Base-by-base conservation (phyloP, 37 sponge, comb jelly and placozoan genomes). In the Haliclona indistincta region DNA sequence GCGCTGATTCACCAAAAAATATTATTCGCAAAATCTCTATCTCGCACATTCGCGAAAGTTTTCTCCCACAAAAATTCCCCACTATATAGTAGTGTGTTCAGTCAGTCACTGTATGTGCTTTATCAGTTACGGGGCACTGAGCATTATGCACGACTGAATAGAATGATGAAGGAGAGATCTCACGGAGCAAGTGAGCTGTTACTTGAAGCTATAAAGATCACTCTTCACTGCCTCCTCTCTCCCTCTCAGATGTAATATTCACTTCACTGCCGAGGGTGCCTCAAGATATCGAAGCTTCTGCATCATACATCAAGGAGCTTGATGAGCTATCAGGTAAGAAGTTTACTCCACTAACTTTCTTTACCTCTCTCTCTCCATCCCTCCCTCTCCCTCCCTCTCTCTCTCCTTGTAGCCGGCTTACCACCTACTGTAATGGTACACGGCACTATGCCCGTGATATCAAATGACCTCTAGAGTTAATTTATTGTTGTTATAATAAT, bases 371-470 rank as follows among this genome's bases (percentile, higher is more conserved):
- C 20, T 33, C 19, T 64, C 35, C 20, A 32, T 28, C 65, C 51
- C 51, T 66, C 53, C 32, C 4, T 43, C 42, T 15, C 62, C 15
- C 43, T 30, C 36, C 23, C 2, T 34, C 22, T 2, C 23, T 38
- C 33, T 3, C 32, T 68, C 62, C 22, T 63, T n/a, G 25, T 49
- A 92, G 93, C 37, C 44, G 68, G 79, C 51, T 71, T 87, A 3
- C 84, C 88, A 25, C 93, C 93, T 1, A 79, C 44, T 7, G 88
- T 92, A 30, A 84, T 92, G 93, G 93, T 81, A 42, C 52, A 83
- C 75, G 93, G 93, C 0, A 87, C 54, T 20, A 87, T 77, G 77
- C 84, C 84, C n/a, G 93, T 92, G 26, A 92, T 87, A 60, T 51
- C 87, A 38, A 58, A 58, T n/a, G n/a, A n/a, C n/a, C n/a, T n/a